phyloP scores from a whole-genome alignment of 23 tunicate genomes.

The Botrylloides violaceus region DNA sequence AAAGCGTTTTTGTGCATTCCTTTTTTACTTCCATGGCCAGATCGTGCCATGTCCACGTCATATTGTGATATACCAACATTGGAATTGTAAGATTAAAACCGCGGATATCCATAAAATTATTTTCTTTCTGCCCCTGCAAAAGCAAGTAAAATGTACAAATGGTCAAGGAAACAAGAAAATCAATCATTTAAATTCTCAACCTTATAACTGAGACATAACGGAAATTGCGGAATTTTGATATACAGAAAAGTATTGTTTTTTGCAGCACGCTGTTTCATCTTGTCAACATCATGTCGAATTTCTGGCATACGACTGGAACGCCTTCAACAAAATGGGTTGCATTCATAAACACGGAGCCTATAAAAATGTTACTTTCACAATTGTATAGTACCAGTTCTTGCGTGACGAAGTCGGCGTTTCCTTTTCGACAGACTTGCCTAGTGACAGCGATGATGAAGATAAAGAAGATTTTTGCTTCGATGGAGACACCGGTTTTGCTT shows the following conservation, averaged over 20 bases:
- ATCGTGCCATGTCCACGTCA: conserved; percentile 98
- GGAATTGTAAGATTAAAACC: conserved; percentile 76
- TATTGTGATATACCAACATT: conserved; percentile 76
- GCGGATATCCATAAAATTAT: conserved; percentile 79
- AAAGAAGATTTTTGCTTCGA: background rate
- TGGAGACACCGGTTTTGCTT: conserved; percentile 2
- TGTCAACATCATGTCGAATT: conserved; percentile 72
- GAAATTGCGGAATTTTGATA: conserved; percentile 82
- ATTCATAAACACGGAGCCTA: no score
- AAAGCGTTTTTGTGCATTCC: conserved; percentile 61
- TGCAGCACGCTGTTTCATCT: conserved; percentile 86
- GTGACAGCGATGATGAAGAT: background rate
- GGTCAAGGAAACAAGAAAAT: conserved; percentile 9
- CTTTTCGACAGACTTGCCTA: background rate
- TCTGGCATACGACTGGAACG: conserved; percentile 3
- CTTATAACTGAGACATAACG: conserved; percentile 84
- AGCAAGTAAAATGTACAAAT: background rate
- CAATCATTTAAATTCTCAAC: conserved; percentile 2
- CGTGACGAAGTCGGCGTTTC: background rate
- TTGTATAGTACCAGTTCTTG: conserved; percentile 15
- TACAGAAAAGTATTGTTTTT: conserved; percentile 87
- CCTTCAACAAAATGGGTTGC: background rate
- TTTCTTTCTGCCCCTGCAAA: conserved; percentile 79
- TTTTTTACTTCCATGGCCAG: conserved; percentile 85
- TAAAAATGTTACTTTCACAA: no score